phyloP scores from a whole-genome alignment of 2,113 vertebrate species.

The Serilophus lunatus region DNA sequence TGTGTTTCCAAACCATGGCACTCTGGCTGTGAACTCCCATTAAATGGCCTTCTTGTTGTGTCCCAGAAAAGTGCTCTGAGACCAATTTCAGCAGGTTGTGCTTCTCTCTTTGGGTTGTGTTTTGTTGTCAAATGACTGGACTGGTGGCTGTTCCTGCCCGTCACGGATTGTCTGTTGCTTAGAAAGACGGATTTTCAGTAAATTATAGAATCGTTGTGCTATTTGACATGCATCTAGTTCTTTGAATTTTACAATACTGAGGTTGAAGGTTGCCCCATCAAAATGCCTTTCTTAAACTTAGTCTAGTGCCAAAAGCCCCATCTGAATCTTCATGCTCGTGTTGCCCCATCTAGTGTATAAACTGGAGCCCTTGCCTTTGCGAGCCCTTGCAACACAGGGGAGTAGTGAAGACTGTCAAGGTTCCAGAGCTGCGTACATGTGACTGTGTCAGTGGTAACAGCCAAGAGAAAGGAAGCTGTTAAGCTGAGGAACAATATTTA shows the following conservation, averaged over 20 bases:
- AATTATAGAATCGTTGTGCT: neutral
- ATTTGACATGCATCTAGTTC: neutral
- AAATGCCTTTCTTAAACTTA: neutral
- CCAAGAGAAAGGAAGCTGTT: neutral
- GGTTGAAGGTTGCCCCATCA: neutral
- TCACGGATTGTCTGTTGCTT: neutral
- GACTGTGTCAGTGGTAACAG: rapidly evolving
- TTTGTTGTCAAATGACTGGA: neutral
- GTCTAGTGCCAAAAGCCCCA: neutral
- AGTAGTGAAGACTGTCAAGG: neutral
- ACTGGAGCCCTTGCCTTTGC: neutral
- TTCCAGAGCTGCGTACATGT: neutral
- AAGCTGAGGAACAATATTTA: neutral
- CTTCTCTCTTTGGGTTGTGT: neutral
- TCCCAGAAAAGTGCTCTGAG: neutral
- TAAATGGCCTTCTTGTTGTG: neutral
- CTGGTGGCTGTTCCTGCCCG: neutral
- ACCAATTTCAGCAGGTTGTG: neutral
- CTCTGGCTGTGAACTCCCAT: neutral
- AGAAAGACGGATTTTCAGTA: neutral
- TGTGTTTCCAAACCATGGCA: neutral
- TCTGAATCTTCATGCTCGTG: neutral
- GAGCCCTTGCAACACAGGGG: neutral
- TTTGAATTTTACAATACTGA: neutral
- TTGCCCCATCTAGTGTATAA: neutral